Evolutionary conservation across 1,140 invertebrate species (phyloP).

Genomic region (Potamilus streckersoni): DNA sequence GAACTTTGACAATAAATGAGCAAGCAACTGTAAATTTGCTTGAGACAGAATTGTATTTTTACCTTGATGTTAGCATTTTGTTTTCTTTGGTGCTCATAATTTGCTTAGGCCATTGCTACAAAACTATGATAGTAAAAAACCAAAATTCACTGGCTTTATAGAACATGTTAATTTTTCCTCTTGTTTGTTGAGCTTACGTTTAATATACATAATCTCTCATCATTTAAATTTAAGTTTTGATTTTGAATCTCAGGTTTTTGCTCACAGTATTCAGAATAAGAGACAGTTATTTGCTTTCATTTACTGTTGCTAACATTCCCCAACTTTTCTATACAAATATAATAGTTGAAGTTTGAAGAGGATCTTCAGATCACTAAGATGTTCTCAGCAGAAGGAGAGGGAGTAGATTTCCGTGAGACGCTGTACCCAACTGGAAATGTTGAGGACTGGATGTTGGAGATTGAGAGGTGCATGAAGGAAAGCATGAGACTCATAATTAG

Average conservation of each 20-base stretch:
- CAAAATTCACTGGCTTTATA: background rate
- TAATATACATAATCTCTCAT: background rate
- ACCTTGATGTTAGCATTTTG: too few relatives aligned
- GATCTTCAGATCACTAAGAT: constrained; percentile 68
- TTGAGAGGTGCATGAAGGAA: constrained; percentile 67
- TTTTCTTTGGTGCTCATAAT: too few relatives aligned
- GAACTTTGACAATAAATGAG: too few relatives aligned
- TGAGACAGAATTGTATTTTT: too few relatives aligned
- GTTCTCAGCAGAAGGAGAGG: constrained; percentile 68
- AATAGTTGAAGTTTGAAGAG: constrained; percentile 67
- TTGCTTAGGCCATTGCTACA: too few relatives aligned
- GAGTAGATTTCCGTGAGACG: constrained; percentile 63
- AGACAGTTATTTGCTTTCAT: background rate
- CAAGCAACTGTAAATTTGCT: too few relatives aligned
- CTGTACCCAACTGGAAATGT: constrained; percentile 69
- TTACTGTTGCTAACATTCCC: background rate
- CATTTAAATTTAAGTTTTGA: too few relatives aligned
- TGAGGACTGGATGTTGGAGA: constrained; percentile 69
- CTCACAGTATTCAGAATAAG: too few relatives aligned
- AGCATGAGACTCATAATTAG: constrained; percentile 64
- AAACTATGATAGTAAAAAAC: too few relatives aligned
- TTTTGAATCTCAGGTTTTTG: too few relatives aligned
- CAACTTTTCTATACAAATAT: background rate
- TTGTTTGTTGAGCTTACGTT: background rate
- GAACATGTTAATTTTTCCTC: background rate